Base-by-base conservation (phyloP, 2,113 vertebrate genomes). In the Thalassarche chlororhynchos region DNA sequence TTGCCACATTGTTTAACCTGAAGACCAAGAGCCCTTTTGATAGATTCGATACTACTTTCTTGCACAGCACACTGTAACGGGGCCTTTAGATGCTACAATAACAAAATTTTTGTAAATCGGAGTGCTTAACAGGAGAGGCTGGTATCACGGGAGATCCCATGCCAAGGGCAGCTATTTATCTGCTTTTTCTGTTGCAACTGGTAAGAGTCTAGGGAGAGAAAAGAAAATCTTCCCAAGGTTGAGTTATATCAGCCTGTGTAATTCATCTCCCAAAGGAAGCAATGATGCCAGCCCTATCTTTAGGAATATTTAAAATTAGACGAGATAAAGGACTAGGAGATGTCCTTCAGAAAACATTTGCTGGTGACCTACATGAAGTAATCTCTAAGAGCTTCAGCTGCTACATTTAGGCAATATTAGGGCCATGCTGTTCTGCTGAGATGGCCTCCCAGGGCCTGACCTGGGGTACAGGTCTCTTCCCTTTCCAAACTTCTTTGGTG, bases 291-390 rank as follows among this genome's bases (percentile, higher is more conserved):
- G 54, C 54, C 77, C 81, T 87, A 10, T 65, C 84, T 82, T 89
- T 54, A 83, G 87, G 87, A 65, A 66, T 87, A 82, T 74, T 95
- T 89, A 80, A 88, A 95, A 74, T 85, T 85, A 83, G 87, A 74
- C 0, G 1, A 55, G 86, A 87, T 84, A 57, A 95, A 89, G 80
- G 1, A 1, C 77, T 95, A 55, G 76, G 64, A 89, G 69, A 78
- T 69, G 77, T 92, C 90, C 62, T 95, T 89, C 90, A 92, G 76
- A 32, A 58, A 61, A 55, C 61, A 23, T 72, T 62, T 82, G 29
- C 57, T 89, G 57, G 24, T 87, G 72, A 77, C 70, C 69, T 77
- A 57, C 31, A 47, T 31, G 77, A 58, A 72, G 6, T 14, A 64
- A 40, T 40, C 61, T 60, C 40, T 28, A 36, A 24, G 65, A 69